Evolutionary conservation across 1,140 invertebrate species (phyloP), one percentile per base, ranked within the genome.

Genomic region (Coelopa frigida): DNA sequence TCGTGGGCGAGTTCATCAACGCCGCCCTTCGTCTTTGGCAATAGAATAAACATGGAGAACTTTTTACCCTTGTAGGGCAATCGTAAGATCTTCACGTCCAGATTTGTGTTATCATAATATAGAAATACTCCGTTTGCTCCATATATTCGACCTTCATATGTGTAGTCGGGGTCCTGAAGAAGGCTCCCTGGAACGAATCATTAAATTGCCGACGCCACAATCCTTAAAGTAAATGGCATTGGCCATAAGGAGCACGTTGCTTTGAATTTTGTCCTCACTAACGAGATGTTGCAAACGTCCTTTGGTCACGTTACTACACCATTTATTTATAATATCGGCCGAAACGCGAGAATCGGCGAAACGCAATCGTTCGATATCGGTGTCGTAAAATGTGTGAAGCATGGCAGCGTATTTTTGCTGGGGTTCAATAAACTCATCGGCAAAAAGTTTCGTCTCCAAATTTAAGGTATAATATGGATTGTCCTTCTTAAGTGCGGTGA

Each of bases 181-280:
- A 62, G 12, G 45, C 38, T 7, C 60, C 56, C n/a, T 56, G 51
- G 37, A 41, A 62, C 7, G 49, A 76, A 23, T 68, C 66, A 2
- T 70, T 63, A 53, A 90, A 91, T 47, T 80, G 78, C 50, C 80
- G 73, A 2, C 73, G 71, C 87, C 87, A 90, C 1, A 74, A 67
- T 1, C 85, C 85, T 87, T 82, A 70, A 91, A 92, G 70, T 82
- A 89, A 21, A 92, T 70, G 0, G 84, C 82, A 60, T 88, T 92
- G n/a, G 84, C 72, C 12, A 90, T 65, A 17, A 89, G 40, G 58
- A 89, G 73, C 2, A 81, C 68, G 11, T 76, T 74, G 26, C 77
- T 73, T 17, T 71, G 53, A 8, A 64, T 49, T 5, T 52, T 6
- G 80, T 77, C 75, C 44, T 78, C 81, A 78, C 72, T 67, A 15